Evolutionary conservation across 1,140 invertebrate genomes (phyloP), one percentile per base, ranked within the genome.

Genomic region (Zophobas atratus): DNA sequence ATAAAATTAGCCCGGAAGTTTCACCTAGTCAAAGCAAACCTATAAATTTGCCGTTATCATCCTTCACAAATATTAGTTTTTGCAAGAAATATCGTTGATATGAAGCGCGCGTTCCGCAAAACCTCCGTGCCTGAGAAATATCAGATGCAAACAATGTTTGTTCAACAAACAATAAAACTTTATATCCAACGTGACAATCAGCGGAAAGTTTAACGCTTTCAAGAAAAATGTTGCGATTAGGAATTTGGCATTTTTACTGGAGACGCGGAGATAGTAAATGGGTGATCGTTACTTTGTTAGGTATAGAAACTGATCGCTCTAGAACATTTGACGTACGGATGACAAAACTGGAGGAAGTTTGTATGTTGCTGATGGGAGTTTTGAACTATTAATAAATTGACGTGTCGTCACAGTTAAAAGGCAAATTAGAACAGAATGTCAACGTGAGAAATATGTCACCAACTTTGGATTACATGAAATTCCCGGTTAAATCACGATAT

Each of bases 101-200:
- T 8, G 55, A 20, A 57, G 35, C 1, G 20, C 6, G 55, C 20
- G n/a, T 51, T 51, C 49, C 2, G 49, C 2, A 6, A 57, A 57
- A 57, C 2, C 32, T 33, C 32, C 57, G 57, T 63, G 57, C 38
- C 38, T 63, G 35, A 63, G 35, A 63, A 67, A 67, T 67, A n/a
- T 67, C 60, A 32, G 3, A 2, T 48, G 8, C 39, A 43, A 67
- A 39, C 20, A n/a, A 32, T 67, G 41, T 43, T 67, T 43, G 60
- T 8, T 32, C 60, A 67, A 57, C 55, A 57, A 57, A 57, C 34
- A 57, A 67, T 67, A 67, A 67, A 67, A 67, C 38, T 67, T 67
- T 67, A 67, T 67, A 67, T 67, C 43, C 60, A n/a, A 32, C 39
- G 60, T 33, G 38, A 67, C 38, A 41, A 67, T 67, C 38, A 20